Evolutionary conservation across 30 jellyfish, hydroid and myxozoan species (phyloP).

Genomic region (Mastigias papua): DNA sequence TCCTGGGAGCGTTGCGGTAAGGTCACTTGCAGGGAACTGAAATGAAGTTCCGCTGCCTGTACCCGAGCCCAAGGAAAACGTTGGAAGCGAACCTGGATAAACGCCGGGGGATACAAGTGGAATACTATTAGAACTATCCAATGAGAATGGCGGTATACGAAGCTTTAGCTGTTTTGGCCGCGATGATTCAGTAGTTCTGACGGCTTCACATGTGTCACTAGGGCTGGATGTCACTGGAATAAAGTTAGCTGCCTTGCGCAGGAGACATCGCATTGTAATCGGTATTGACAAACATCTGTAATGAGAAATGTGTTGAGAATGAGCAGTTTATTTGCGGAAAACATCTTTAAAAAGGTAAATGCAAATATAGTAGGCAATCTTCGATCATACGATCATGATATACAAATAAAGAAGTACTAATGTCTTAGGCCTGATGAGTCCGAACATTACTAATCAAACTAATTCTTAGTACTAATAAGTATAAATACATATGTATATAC

Average conservation of each 20-base stretch:
- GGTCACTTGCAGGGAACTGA: constrained; percentile 58
- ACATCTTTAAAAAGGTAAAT: too few species aligned
- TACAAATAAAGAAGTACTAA: too few species aligned
- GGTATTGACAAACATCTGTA: constrained; percentile 74
- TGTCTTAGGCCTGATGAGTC: too few species aligned
- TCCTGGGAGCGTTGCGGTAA: constrained; percentile 52
- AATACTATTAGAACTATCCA: constrained; percentile 44
- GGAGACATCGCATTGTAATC: constrained; percentile 76
- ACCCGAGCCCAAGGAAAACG: constrained; percentile 52
- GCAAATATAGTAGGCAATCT: too few species aligned
- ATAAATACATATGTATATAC: too few species aligned
- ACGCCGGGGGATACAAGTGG: constrained; percentile 85
- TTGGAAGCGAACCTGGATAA: constrained; percentile 19
- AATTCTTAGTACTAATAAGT: too few species aligned
- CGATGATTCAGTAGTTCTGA: constrained; percentile 14
- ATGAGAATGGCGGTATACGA: constrained; percentile 54
- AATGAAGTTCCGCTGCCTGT: constrained; percentile 58
- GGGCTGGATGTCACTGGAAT: constrained; percentile 44
- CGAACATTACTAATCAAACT: too few species aligned
- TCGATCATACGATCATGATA: too few species aligned
- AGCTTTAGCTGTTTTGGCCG: constrained; percentile 70
- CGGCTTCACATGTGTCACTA: background rate
- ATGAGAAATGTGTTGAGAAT: too few species aligned
- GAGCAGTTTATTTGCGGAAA: too few species aligned
- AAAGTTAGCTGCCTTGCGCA: constrained; percentile 60